phyloP scores from a whole-genome alignment of 2,113 vertebrate species.

The Tragelaphus buxtoni region DNA sequence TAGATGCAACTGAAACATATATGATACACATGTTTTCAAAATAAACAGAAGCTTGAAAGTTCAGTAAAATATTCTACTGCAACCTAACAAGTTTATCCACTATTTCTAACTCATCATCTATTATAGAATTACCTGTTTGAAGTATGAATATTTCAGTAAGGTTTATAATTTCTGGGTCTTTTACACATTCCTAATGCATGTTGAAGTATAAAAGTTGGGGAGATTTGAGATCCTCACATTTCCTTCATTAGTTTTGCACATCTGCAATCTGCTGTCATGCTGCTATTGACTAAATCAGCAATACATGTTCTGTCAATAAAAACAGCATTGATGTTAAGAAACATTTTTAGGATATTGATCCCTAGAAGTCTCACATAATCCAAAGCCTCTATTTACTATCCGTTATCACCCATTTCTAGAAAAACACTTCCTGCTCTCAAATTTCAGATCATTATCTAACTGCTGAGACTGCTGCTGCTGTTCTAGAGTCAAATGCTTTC shows the following conservation, averaged over 20 bases:
- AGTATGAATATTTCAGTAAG: not conserved
- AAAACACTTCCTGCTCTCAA: slow-evolving; percentile 38
- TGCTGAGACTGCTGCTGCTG: slow-evolving; percentile 31
- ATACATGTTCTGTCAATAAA: slow-evolving; percentile 4
- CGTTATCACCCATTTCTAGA: not conserved
- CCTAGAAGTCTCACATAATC: not conserved
- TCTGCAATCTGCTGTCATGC: not conserved
- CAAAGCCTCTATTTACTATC: slow-evolving; percentile 47
- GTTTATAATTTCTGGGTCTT: not conserved
- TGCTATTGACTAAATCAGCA: not conserved
- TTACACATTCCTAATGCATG: not conserved
- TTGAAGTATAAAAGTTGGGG: not conserved
- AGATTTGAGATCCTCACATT: not conserved
- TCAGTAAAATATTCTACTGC: not conserved
- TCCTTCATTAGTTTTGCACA: slow-evolving; percentile 33
- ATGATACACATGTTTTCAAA: not conserved
- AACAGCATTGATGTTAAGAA: slow-evolving; percentile 4
- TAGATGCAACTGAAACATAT: not conserved
- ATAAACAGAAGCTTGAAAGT: not conserved
- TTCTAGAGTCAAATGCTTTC: slow-evolving; percentile 29
- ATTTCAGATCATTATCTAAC: slow-evolving; percentile 59
- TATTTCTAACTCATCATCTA: not conserved
- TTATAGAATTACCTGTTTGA: not conserved
- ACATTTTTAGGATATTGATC: slow-evolving; percentile 59
- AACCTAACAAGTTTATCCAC: not conserved